Base-by-base conservation (phyloP, 1,140 invertebrate genomes). In the Mamestra configurata region DNA sequence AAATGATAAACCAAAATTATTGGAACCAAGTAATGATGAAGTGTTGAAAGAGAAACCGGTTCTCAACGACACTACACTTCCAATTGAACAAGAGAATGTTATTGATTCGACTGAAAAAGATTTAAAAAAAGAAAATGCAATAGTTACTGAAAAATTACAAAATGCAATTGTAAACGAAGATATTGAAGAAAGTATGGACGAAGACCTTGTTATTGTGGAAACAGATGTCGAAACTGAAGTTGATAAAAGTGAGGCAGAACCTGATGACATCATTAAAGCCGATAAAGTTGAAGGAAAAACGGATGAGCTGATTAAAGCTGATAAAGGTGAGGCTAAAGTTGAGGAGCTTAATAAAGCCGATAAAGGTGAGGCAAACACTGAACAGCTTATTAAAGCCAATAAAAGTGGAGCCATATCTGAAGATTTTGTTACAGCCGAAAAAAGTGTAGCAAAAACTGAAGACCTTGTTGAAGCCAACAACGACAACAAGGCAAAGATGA, bases 21-120 rank as follows among this genome's bases (percentile, higher is more conserved):
- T 53, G 61, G 43, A 55, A n/a, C 35, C n/a, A 55, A 73, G 27
- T 40, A 40, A 8, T 51, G 10, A 51, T 37, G 59, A 78, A 37
- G 31, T 66, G 4, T 22, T 59, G 8, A 40, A 40, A 35, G 35
- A 76, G 51, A 35, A 76, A 46, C 13, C 20, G 51, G 35, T 8
- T 64, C 4, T 22, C 15, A 24, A 31, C 22, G 37, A 64, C 18
- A 11, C 13, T 13, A 10, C 27, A 49, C 4, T 49, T 40, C 35
- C 35, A 24, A 18, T 24, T 24, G 22, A 75, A n/a, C 71, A 59
- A 43, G 35, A 49, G 4, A 70, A 27, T 27, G 40, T 3, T 11
- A 40, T 46, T 49, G 40, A 46, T 70, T 24, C 66, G 22, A 49
- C 66, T n/a, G 40, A 49, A 46, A 49, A n/a, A 43, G 61, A 43